A percentile compares a stretch with the other conserved stretches of the same genome.
Evolutionary conservation across 92 coral and sea anemone genomes (phyloP).

Genomic region (Bergia sp.): DNA sequence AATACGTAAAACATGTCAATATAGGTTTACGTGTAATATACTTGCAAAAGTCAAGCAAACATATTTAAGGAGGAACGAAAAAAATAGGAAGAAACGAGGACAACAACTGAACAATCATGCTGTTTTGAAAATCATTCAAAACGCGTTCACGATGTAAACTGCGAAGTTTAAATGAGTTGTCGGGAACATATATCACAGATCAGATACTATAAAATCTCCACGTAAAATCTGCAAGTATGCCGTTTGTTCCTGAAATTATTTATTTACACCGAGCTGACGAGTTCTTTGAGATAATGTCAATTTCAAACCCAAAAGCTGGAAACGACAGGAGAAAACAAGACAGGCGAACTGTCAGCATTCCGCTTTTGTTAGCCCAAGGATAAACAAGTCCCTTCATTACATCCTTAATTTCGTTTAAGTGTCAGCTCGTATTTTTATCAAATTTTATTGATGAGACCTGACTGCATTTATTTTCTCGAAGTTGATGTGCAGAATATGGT

Average conservation of each 20-base stretch:
- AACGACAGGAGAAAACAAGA: neutral
- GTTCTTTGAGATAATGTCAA: neutral
- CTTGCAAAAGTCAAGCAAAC: neutral
- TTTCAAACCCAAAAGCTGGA: neutral
- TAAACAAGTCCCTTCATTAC: neutral
- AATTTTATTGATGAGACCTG: conserved; percentile 1
- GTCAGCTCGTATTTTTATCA: neutral
- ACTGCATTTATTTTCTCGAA: neutral
- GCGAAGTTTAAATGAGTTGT: too few species aligned
- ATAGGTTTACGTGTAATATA: conserved; percentile 10
- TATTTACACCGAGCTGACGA: neutral
- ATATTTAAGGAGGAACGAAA: neutral
- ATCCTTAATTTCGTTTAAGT: neutral
- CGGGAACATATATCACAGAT: too few species aligned
- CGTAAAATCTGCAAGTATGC: neutral
- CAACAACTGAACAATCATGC: neutral
- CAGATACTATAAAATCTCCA: too few species aligned
- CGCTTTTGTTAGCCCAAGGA: neutral
- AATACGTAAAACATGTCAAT: conserved; percentile 21
- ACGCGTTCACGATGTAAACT: neutral
- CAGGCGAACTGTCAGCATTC: neutral
- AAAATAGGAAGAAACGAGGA: neutral
- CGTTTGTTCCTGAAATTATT: neutral
- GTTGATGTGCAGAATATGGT: neutral
- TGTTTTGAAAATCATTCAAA: neutral